phyloP scores from a whole-genome alignment of 2,113 vertebrate species.

The Alethe castanea region DNA sequence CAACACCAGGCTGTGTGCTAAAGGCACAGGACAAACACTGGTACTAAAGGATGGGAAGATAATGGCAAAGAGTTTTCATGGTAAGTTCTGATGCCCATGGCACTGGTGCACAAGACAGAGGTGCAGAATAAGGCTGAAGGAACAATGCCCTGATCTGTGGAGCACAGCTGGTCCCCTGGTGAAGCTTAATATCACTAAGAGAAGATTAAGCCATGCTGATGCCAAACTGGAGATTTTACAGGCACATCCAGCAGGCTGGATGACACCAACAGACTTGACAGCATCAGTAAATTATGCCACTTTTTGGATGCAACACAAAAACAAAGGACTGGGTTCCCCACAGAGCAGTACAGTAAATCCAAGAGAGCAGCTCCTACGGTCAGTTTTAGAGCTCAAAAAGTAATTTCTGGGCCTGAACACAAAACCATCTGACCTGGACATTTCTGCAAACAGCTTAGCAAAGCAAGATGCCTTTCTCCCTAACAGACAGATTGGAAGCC shows the following conservation, averaged over 20 bases:
- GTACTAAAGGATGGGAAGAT: neutral
- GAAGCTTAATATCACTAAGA: neutral
- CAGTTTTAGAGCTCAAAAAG: neutral
- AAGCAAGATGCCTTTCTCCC: neutral
- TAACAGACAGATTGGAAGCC: neutral
- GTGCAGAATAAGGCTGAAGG: neutral
- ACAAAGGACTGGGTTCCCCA: neutral
- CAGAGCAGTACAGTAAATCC: neutral
- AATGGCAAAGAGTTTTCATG: fast-evolving
- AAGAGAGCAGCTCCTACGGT: neutral
- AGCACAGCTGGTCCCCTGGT: neutral
- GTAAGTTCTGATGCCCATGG: neutral
- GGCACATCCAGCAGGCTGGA: neutral
- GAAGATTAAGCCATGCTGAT: neutral
- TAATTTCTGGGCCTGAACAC: neutral
- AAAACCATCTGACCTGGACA: neutral
- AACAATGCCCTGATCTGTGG: neutral
- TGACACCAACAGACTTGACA: neutral
- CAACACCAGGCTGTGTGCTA: neutral
- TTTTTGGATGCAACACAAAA: neutral
- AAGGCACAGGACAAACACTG: neutral
- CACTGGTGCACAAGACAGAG: neutral
- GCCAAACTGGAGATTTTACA: neutral
- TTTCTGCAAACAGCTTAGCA: neutral
- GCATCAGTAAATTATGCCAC: neutral